These are phyloP conservation scores for Drosophila aff. DNA, from an alignment of 1,140 invertebrate genomes.

Conservation along the genomic window DNA sequence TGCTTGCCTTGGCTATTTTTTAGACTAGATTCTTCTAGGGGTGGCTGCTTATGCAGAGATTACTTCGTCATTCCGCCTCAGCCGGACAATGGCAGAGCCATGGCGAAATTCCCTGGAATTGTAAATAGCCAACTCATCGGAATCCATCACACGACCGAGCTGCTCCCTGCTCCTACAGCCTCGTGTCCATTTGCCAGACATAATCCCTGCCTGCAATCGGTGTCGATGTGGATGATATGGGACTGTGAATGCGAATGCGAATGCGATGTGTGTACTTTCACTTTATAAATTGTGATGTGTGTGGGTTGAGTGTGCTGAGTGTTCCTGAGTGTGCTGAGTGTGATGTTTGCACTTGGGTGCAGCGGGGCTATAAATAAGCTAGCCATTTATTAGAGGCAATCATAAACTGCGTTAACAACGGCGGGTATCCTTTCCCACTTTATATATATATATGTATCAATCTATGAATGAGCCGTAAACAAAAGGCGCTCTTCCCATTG, in stretches of 20 bases:
- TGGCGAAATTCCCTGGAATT: constrained; percentile 2
- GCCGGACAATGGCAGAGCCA: background rate
- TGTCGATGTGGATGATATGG: constrained; percentile 25
- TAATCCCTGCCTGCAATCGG: constrained; percentile 24
- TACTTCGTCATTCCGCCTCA: background rate
- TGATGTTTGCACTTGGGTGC: constrained; percentile 29
- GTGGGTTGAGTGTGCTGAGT: background rate
- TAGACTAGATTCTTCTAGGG: background rate
- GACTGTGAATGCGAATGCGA: constrained; percentile 13
- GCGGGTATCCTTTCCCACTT: background rate
- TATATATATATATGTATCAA: background rate
- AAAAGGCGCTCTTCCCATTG: constrained; percentile 31
- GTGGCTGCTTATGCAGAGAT: constrained; percentile 9
- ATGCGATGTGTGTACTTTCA: background rate
- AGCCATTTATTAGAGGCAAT: constrained; percentile 34
- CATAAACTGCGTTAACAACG: constrained; percentile 33
- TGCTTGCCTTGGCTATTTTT: background rate
- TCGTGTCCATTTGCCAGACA: constrained; percentile 24
- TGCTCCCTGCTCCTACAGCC: background rate
- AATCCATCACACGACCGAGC: constrained; percentile 13
- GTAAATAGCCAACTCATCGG: constrained; percentile 25
- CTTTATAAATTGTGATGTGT: constrained; percentile 1
- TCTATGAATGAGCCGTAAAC: constrained; percentile 17
- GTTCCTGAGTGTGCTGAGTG: background rate
- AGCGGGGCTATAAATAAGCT: constrained; percentile 32